Conservation (phyloP, 2,797 vertebrate species). For the Acestrorhynchus altus region DNA sequence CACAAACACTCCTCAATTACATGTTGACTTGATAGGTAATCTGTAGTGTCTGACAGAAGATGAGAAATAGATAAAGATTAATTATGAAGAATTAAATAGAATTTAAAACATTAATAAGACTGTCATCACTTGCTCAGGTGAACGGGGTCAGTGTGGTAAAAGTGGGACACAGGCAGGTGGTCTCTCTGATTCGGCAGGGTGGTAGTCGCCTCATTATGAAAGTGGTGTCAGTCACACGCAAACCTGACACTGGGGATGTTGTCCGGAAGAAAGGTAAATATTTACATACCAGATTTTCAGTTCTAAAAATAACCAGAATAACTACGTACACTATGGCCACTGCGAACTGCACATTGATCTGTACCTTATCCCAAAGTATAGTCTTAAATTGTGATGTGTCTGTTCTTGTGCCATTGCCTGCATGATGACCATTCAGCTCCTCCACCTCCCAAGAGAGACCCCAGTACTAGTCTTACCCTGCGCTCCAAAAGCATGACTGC, state of each 20-base stretch:
- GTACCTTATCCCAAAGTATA: neutral
- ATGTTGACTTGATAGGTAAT: neutral
- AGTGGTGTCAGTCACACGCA: constrained; percentile 94
- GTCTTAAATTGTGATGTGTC: neutral
- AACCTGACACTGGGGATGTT: constrained; percentile 89
- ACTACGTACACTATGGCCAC: no score
- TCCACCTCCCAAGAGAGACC: constrained; percentile 94
- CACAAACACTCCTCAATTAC: neutral
- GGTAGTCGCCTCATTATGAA: constrained; percentile 96
- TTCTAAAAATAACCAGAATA: neutral
- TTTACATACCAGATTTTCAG: neutral
- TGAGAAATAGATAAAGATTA: no score
- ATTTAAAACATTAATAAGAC: neutral
- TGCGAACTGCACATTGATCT: neutral
- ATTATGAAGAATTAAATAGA: neutral
- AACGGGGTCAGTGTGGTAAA: constrained; percentile 79
- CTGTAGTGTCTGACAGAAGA: no score
- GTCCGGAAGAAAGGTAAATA: constrained; percentile 88
- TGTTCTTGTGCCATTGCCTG: constrained; percentile 75
- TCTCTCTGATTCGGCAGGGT: constrained; percentile 94
- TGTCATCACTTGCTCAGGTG: constrained; percentile 63
- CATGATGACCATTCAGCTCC: constrained; percentile 81
- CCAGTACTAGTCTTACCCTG: constrained; percentile 94
- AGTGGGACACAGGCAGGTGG: constrained; percentile 88
- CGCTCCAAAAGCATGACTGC: constrained; percentile 99